phyloP scores from a whole-genome alignment of 2,888 invertebrate genomes.

The Entomobrya proxima region DNA sequence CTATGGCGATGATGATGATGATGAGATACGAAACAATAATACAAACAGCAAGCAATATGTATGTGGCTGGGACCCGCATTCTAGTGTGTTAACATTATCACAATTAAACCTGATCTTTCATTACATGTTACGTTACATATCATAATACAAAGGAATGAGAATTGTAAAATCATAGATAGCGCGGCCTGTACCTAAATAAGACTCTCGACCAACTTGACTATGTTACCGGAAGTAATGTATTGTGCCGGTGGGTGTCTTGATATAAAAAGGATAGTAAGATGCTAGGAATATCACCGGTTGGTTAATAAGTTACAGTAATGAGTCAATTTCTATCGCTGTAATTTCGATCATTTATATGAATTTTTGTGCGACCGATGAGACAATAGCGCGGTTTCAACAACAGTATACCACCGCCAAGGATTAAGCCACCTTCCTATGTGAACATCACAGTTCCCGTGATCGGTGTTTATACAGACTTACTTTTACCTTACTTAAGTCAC shows the following conservation, averaged over 20 bases:
- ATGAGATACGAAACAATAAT: too few species aligned
- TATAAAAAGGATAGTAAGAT: neutral
- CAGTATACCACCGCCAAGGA: constrained; percentile 47
- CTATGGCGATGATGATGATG: too few species aligned
- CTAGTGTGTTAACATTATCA: neutral
- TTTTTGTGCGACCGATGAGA: neutral
- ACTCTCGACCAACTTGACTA: too few species aligned
- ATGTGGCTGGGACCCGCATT: too few species aligned
- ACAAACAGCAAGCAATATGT: too few species aligned
- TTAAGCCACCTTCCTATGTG: constrained; percentile 34
- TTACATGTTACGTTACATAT: neutral
- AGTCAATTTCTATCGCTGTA: neutral
- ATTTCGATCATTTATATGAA: constrained; percentile 16
- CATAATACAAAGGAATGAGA: neutral
- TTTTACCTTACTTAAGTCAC: constrained; percentile 33
- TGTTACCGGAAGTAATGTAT: constrained; percentile 41
- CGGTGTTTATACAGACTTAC: constrained; percentile 33
- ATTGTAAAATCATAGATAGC: neutral
- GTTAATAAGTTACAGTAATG: neutral
- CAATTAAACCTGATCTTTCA: neutral
- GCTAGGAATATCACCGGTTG: neutral
- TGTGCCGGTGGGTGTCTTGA: neutral
- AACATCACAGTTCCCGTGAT: constrained; percentile 6
- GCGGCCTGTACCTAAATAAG: neutral
- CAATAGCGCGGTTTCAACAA: neutral